Evolutionary conservation across 2,888 invertebrate species (phyloP).

Genomic region (Cosmia trapezina): DNA sequence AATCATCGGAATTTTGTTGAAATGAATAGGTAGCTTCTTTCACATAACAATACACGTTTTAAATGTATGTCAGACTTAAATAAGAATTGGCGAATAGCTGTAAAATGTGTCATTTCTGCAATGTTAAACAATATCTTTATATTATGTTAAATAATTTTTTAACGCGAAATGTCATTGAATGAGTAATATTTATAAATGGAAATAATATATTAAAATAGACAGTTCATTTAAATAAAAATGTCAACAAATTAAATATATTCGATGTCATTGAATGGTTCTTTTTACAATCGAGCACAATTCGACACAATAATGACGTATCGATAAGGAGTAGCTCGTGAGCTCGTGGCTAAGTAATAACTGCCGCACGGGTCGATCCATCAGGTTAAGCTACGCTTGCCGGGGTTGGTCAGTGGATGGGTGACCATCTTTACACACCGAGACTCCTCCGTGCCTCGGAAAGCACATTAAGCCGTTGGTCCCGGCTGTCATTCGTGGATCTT

Average conservation of each 20-base stretch:
- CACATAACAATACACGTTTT: conserved; percentile 15
- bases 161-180: conserved; percentile 29
- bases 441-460: too few relatives aligned
- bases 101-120: conserved; percentile 38
- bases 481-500: too few relatives aligned
- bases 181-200: conserved; percentile 27
- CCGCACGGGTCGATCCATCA: too few relatives aligned
- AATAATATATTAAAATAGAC: conserved; percentile 45
- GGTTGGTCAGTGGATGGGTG: too few relatives aligned
- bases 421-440: too few relatives aligned
- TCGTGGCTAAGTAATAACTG: too few relatives aligned
- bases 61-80: conserved; percentile 31
- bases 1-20: background rate
- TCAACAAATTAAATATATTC: background rate
- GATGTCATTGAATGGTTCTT: conserved; percentile 12
- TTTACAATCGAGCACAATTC: conserved; percentile 22
- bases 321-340: too few relatives aligned
- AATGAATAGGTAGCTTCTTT: conserved; percentile 4
- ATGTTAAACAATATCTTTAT: conserved; percentile 15
- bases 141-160: conserved; percentile 23
- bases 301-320: background rate
- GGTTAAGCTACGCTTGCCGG: too few relatives aligned
- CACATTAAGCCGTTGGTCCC: too few relatives aligned
- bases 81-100: conserved; percentile 42
- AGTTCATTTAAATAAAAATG: conserved; percentile 37